These are phyloP conservation scores for Meloidogyne hapla DNA, from an alignment of 1,140 invertebrate genomes.

Conservation along the genomic window DNA sequence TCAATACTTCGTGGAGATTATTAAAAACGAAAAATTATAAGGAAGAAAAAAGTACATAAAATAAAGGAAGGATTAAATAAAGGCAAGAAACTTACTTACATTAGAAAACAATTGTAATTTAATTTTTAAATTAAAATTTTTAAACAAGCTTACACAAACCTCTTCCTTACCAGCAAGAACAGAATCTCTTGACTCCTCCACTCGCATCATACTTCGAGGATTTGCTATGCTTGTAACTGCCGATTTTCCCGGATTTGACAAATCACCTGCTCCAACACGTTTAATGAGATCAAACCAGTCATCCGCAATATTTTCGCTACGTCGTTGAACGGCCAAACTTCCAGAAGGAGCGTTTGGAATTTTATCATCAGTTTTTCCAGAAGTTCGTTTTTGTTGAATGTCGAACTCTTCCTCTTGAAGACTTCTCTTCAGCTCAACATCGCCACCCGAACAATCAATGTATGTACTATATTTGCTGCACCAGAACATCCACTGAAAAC, in stretches of 20 bases:
- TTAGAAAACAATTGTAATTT: neutral
- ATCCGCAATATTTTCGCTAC: neutral
- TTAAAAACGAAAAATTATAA: no score
- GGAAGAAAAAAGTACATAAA: no score
- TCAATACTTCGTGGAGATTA: no score
- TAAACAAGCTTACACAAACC: neutral
- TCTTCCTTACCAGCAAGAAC: neutral
- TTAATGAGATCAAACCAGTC: neutral
- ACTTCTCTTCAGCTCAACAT: slow-evolving; percentile 42
- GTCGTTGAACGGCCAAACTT: neutral
- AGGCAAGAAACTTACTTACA: no score
- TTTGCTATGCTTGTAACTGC: neutral
- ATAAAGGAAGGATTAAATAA: no score
- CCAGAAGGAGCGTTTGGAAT: neutral
- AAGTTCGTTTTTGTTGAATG: neutral
- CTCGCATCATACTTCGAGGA: neutral
- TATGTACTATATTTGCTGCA: slow-evolving; percentile 80
- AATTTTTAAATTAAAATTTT: neutral
- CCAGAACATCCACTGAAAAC: slow-evolving; percentile 86
- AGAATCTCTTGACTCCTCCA: neutral
- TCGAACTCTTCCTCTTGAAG: slow-evolving; percentile 51
- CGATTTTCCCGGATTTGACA: neutral
- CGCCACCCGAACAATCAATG: slow-evolving; percentile 52
- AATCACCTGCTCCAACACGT: neutral
- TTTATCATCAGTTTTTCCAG: neutral